Evolutionary conservation across 2,888 invertebrate genomes (phyloP).

Genomic region (Lordiphosa andalusiaca): DNA sequence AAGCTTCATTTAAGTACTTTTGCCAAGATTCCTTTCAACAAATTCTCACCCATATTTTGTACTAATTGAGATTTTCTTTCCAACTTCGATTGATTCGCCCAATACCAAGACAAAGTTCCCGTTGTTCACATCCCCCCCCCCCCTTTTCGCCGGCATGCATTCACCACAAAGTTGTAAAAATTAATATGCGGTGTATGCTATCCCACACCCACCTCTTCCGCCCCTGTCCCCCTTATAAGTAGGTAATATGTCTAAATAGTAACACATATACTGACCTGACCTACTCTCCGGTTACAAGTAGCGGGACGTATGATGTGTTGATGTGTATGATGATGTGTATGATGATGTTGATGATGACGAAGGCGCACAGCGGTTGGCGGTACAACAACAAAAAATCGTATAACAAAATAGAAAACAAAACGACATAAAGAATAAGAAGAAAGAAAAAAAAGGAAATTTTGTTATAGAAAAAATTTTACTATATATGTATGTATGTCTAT

Average conservation of each 20-base stretch:
- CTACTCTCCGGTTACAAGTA: constrained; percentile 58
- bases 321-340: constrained; percentile 21
- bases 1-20: too few species aligned
- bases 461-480: constrained; percentile 46
- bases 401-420: constrained; percentile 25
- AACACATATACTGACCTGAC: constrained; percentile 67
- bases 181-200: constrained; percentile 1
- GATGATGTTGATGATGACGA: constrained; percentile 25
- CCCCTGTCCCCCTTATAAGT: constrained; percentile 17
- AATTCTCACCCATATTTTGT: too few species aligned
- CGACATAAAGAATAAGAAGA: constrained; percentile 19
- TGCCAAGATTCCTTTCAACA: too few species aligned
- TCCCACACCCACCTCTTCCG: not conserved
- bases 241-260: constrained; percentile 48
- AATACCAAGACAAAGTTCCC: too few species aligned
- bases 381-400: constrained; percentile 23
- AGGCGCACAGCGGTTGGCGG: constrained; percentile 55
- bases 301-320: constrained; percentile 16
- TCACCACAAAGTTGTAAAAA: constrained; percentile 5
- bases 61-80: too few species aligned
- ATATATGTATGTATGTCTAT: not conserved
- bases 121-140: too few species aligned
- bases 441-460: constrained; percentile 38
- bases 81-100: too few species aligned
- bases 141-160: too few species aligned